Base-by-base conservation (phyloP, 2,113 vertebrate genomes). In the Megaceryle torquata region DNA sequence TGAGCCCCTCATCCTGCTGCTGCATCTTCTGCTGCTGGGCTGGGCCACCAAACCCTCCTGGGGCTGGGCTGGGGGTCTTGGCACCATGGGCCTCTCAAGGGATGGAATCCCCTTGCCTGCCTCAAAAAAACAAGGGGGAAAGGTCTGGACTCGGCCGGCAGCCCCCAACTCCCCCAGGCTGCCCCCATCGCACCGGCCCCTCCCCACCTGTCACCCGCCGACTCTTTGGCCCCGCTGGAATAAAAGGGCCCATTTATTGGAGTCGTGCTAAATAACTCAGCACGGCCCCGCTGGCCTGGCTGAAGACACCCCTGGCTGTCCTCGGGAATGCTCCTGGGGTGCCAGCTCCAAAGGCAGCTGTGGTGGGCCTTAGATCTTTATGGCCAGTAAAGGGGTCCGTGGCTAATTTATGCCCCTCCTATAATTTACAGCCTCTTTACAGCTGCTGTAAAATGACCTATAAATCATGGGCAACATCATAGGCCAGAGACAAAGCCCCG, bases 351-450 rank as follows among this genome's bases (percentile, higher is more conserved):
- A 91, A 82, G 86, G 96, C 96, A 94, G 94, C 96, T 95, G 95
- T 93, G 95, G 90, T 93, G 92, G 94, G 75, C 91, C 85, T 96
- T 69, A 96, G 96, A 97, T 96, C 95, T 96, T 97, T 97, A 97
- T 90, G 92, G 96, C 96, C 97, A 95, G 82, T 96, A 95, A 96
- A 96, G 95, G 95, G 95, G 82, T 92, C 96, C 93, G 29, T 96
- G 92, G 92, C 95, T 97, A 95, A 97, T 96, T 97, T 96, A 97
- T 94, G 88, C 96, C 91, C 95, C 91, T 96, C 93, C 95, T 97
- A 71, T 97, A 97, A 97, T 97, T 97, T 96, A 97, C 95, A 96
- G 92, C 95, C 95, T 88, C 93, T 97, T 96, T 96, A 97, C 97
- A 97, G 95, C 95, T 95, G 96, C 96, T 97, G 97, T 97, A 97